Percentiles rank a stretch among this genome's conserved stretches.
Conservation (phyloP, 2,113 vertebrate genomes). For the Marcusenius ussheri region DNA sequence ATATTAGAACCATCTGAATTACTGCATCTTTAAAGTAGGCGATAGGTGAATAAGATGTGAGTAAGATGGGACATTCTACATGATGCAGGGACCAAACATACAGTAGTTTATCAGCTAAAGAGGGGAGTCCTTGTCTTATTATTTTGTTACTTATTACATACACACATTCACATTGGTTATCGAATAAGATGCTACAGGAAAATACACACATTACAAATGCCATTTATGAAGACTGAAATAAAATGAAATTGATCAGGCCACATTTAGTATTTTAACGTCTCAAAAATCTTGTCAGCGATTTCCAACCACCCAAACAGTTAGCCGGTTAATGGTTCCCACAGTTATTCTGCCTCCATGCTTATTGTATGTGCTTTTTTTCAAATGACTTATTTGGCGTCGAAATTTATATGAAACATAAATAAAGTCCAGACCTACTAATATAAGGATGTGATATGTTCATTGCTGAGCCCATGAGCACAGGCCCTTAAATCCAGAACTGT, state of each 20-base stretch:
- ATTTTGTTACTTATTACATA: background rate
- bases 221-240: slow-evolving; percentile 5
- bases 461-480: background rate
- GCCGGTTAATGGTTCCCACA: background rate
- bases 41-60: background rate
- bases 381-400: background rate
- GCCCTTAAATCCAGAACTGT: background rate
- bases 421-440: background rate
- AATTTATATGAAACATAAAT: background rate
- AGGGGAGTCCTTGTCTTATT: background rate
- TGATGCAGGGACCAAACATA: background rate
- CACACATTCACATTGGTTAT: background rate
- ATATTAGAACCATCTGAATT: slow-evolving; percentile 2
- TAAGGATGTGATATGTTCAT: background rate
- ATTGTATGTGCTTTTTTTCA: no score
- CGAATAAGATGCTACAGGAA: slow-evolving; percentile 3
- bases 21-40: background rate
- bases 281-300: slow-evolving; percentile 6
- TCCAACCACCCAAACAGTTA: background rate
- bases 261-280: background rate
- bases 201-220: slow-evolving; percentile 7
- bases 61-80: background rate
- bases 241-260: background rate
- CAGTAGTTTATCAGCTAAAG: background rate
- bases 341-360: background rate